Base-by-base conservation (phyloP, 2,113 vertebrate genomes). In the Himantopus leucocephalus region DNA sequence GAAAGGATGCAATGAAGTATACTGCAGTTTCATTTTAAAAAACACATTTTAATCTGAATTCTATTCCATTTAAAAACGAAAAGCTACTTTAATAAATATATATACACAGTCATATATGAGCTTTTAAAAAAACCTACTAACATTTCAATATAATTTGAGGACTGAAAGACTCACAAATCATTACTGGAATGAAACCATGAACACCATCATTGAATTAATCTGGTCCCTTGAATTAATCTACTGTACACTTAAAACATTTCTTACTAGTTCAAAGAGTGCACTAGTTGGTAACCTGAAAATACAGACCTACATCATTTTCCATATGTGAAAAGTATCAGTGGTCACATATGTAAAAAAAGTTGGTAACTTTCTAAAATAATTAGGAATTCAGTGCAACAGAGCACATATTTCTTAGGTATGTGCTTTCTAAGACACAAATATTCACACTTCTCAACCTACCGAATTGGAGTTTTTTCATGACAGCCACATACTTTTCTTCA, bases 401-500 rank as follows among this genome's bases (percentile, higher is more conserved):
- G 24, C 19, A n/a, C 23, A 3, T 45, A 45, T 43, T 81, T 94
- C 17, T 88, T 68, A 59, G 39, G 27, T 22, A 47, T 11, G 9
- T 71, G 35, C 58, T 83, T 80, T 88, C 56, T 37, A 73, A 78
- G 58, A 67, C 39, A 52, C 16, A 82, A 88, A 87, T 21, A 74
- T 85, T 91, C 53, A 88, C 79, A 75, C 55, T 79, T 91, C 16
- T 85, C 70, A 94, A 98, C 99, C 98, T 98, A 99, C 99, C 99
- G 83, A 99, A 99, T 88, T 99, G 99, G 50, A 99, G 98, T 95
- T 99, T 99, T 98, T 99, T 99, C 99, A 99, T 99, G 92, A 99
- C 98, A 87, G 98, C 99, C 26, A 99, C 99, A 72, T 99, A 99
- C 95, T 99, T 99, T 94, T 99, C 99, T 98, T 99, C 99, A 74